Evolutionary conservation across 2,113 vertebrate species (phyloP).

Genomic region (Otis tarda): DNA sequence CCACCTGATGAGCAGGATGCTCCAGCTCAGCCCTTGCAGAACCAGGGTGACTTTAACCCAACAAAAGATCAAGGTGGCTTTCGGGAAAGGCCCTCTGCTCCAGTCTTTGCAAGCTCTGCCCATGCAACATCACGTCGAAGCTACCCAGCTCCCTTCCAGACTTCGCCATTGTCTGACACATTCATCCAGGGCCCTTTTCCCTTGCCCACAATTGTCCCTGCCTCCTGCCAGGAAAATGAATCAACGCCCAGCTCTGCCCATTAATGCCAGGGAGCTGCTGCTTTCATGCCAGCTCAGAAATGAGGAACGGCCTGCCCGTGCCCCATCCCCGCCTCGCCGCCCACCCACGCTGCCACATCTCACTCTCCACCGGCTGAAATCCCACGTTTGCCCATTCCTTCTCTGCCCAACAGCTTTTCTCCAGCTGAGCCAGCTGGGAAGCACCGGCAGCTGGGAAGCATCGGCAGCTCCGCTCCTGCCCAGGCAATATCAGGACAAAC

Average conservation of each 20-base stretch:
- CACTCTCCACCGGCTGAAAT: background rate
- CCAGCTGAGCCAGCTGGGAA: accelerated
- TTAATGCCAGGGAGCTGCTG: background rate
- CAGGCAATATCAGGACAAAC: background rate
- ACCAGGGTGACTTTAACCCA: background rate
- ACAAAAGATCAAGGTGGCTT: background rate
- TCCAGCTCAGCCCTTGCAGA: background rate
- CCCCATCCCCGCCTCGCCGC: background rate
- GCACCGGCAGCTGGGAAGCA: background rate
- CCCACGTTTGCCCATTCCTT: background rate
- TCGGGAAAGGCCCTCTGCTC: background rate
- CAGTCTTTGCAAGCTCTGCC: background rate
- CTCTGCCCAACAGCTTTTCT: background rate
- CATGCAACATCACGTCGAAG: background rate
- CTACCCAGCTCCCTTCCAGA: background rate
- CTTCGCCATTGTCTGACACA: background rate
- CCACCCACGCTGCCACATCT: background rate
- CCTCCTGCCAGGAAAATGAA: constrained; percentile 21
- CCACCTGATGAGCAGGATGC: background rate
- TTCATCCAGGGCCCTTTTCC: background rate
- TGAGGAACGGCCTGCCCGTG: background rate
- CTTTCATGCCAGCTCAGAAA: background rate
- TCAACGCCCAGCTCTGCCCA: background rate
- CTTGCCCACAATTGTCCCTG: background rate
- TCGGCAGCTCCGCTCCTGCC: background rate